A percentile compares a stretch with the other conserved stretches of the same genome.
These are phyloP conservation scores for Fulmarus glacialis DNA, from an alignment of 2,113 vertebrate species.

Conservation along the genomic window DNA sequence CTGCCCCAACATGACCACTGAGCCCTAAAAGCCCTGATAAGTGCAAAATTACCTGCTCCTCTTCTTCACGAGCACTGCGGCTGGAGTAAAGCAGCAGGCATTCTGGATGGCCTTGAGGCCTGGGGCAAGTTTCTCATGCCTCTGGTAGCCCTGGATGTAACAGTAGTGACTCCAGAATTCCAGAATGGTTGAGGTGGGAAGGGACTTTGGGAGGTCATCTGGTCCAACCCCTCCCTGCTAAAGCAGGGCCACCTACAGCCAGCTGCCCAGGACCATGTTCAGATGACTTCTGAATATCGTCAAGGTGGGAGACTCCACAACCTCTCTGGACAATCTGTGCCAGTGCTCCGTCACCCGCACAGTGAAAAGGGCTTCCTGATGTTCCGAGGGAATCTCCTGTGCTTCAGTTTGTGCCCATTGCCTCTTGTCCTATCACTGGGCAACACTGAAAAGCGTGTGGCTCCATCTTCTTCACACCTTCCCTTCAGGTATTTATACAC, in stretches of 20 bases:
- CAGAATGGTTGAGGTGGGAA: neutral
- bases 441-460: neutral
- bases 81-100: neutral
- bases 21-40: neutral
- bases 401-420: neutral
- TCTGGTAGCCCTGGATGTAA: neutral
- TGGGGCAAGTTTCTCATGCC: neutral
- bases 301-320: neutral
- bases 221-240: neutral
- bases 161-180: neutral
- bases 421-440: neutral
- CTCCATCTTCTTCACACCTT: neutral
- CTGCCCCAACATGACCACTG: neutral
- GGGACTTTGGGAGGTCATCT: neutral
- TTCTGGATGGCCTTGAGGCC: neutral
- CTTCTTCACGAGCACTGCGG: neutral
- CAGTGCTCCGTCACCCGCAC: neutral
- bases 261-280: neutral
- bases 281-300: neutral
- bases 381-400: neutral
- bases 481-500: neutral
- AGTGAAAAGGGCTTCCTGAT: neutral
- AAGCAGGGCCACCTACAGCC: neutral
- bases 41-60: neutral
- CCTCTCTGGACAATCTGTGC: neutral